Evolutionary conservation across 1,140 invertebrate species (phyloP), one percentile per base, ranked within the genome.

Genomic region (Acyrthosiphon pisum): DNA sequence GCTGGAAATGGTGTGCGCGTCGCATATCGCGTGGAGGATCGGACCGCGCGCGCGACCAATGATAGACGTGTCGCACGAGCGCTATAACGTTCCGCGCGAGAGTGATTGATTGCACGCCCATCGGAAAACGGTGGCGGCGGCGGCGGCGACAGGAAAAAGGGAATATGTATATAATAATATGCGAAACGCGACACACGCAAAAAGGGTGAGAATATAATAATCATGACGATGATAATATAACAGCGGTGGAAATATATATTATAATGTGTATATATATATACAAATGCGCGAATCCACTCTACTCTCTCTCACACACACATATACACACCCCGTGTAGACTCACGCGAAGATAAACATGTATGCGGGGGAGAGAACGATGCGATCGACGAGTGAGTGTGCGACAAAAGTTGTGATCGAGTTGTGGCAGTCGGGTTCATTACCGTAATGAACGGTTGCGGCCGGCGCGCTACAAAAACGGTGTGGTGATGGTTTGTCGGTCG

Each of bases 91-190:
- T 20, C 30, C 46, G 18, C 84, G 26, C 35, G 35, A 90, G 50
- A 90, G 53, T 90, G 88, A 90, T 90, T 90, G 88, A 90, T 90
- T 90, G 88, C 88, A 90, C 88, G 88, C 88, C 88, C 88, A 56
- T 90, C 88, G 88, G 88, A 90, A 90, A 90, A 90, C 88, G 88
- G 22, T 37, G 88, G 35, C 86, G 88, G 35, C 86, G n/a, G 20
- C 41, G 83, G 41, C 23, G 48, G 48, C 37, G 88, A 90, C 88
- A 90, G 50, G 50, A 90, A 90, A 90, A 90, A 56, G 88, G 35
- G 88, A 56, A 90, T 90, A 60, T 46, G 44, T 46, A 9, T 76
- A 48, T 48, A 48, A 87, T 46, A 90, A 41, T 60, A 41, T 37
- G 37, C 46, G 46, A 87, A 48, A 50, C 26, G 86, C 86, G 44